Conservation (phyloP, 92 coral and sea anemone species). For the Nematostella vectensis region DNA sequence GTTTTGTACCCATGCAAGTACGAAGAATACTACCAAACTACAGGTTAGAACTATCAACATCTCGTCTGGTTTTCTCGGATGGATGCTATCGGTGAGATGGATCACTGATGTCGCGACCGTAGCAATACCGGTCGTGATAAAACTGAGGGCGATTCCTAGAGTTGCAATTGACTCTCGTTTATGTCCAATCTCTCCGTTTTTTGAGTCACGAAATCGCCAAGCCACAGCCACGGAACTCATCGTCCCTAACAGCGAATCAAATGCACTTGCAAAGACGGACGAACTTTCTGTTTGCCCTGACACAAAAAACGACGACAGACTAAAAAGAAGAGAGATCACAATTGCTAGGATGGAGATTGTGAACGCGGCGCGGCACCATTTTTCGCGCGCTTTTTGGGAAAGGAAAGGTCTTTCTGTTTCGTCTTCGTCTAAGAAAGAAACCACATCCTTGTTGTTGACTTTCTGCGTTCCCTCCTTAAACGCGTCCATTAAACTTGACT, state of each 20-base stretch:
- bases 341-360: slow-evolving; percentile 34
- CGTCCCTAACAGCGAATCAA: slow-evolving; percentile 70
- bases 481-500: neutral
- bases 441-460: neutral
- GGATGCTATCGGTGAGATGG: slow-evolving; percentile 36
- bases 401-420: neutral
- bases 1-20: slow-evolving; percentile 30
- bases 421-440: neutral
- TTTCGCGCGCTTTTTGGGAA: slow-evolving; percentile 24
- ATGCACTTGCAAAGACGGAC: slow-evolving; percentile 73
- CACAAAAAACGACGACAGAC: slow-evolving; percentile 54
- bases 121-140: slow-evolving; percentile 50
- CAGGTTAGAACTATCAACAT: slow-evolving; percentile 42
- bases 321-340: slow-evolving; percentile 32
- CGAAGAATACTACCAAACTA: slow-evolving; percentile 31
- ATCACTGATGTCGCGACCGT: slow-evolving; percentile 36
- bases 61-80: slow-evolving; percentile 39
- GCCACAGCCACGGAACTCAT: slow-evolving; percentile 62
- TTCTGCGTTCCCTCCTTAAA: neutral
- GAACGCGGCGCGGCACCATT: slow-evolving; percentile 61
- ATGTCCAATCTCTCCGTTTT: slow-evolving; percentile 46
- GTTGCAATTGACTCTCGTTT: slow-evolving; percentile 51
- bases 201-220: slow-evolving; percentile 67
- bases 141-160: slow-evolving; percentile 42
- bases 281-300: slow-evolving; percentile 65